Percentiles rank a stretch among this genome's conserved stretches.
Conservation (phyloP, 2,888 invertebrate genomes). For the Acrobasis consociella region DNA sequence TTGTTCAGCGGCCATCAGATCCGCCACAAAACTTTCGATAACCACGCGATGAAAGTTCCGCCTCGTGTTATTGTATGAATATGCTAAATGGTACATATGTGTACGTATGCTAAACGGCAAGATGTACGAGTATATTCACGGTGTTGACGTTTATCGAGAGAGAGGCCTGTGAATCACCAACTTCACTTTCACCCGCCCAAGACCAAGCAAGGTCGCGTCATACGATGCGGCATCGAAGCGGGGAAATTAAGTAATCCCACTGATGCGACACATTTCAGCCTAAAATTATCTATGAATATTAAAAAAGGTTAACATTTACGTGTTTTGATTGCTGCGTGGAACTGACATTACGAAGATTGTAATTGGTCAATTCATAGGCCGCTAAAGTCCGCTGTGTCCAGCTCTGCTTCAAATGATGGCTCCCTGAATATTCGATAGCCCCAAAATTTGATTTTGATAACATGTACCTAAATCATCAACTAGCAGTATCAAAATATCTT, state of each 20-base stretch:
- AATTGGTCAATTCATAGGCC: too few species aligned
- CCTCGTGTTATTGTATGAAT: conserved; percentile 50
- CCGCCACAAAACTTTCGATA: conserved; percentile 53
- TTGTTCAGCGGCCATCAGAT: conserved; percentile 36
- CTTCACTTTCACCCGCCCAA: conserved; percentile 70
- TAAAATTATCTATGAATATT: too few species aligned
- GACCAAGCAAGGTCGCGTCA: conserved; percentile 38
- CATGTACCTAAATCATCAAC: too few species aligned
- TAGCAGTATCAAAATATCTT: too few species aligned
- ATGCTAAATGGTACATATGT: conserved; percentile 51
- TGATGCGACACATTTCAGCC: not conserved
- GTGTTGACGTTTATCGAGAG: conserved; percentile 57
- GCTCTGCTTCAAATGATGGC: too few species aligned
- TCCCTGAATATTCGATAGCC: too few species aligned
- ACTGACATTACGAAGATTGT: too few species aligned
- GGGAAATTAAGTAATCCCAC: not conserved
- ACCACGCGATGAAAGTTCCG: conserved; percentile 55
- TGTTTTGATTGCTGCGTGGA: too few species aligned
- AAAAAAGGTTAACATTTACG: too few species aligned
- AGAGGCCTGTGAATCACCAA: conserved; percentile 62
- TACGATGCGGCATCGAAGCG: conserved; percentile 22
- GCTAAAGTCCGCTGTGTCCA: too few species aligned
- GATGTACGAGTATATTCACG: conserved; percentile 38
- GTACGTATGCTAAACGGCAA: conserved; percentile 26
- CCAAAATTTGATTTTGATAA: too few species aligned